Base-by-base conservation (phyloP, 1,140 invertebrate genomes). In the Eupristina koningsbergeri region DNA sequence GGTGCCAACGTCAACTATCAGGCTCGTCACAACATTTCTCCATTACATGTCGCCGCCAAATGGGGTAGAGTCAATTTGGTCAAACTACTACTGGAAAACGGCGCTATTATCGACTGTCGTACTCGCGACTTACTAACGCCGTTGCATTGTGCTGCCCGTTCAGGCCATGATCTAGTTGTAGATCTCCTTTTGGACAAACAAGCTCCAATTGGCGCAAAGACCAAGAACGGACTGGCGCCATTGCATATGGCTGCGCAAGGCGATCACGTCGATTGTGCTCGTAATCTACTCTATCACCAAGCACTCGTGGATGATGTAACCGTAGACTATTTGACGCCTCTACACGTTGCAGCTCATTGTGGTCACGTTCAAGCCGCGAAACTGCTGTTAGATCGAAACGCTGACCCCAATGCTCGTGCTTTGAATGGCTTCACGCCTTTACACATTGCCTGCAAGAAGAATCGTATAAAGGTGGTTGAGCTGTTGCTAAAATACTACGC, bases 31-130 rank as follows among this genome's bases (percentile, higher is more conserved):
- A 85, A 86, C 17, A 19, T 67, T 34, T 9, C 3, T 83, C 97
- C 97, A 0, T 91, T 98, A 64, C 97, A 98, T 89, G 99, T 99
- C 19, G 98, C 98, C 67, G 97, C 98, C 36, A 99, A 99, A 93
- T 99, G 99, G 99, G 99, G 99, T 86, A 99, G 99, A 93, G 95
- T 95, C 64, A 99, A 99, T 89, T 98, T 99, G 97, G 98, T 99
- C 7, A 95, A 96, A 15, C 93, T 99, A 53, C 93, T 99, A 53
- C 93, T 99, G 79, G 97, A 98, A 88, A 96, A 97, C 88, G 97
- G 96, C 39, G 98, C 98, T 22, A 96, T 97, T 88, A 98, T 99
- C 80, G 98, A 99, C n/a, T n/a, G n/a, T n/a, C n/a, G n/a, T n/a
- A n/a, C n/a, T n/a, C n/a, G n/a, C n/a, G n/a, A n/a, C n/a, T n/a